phyloP scores from a whole-genome alignment of 2,113 vertebrate species.

The Leptocoma aspasia region DNA sequence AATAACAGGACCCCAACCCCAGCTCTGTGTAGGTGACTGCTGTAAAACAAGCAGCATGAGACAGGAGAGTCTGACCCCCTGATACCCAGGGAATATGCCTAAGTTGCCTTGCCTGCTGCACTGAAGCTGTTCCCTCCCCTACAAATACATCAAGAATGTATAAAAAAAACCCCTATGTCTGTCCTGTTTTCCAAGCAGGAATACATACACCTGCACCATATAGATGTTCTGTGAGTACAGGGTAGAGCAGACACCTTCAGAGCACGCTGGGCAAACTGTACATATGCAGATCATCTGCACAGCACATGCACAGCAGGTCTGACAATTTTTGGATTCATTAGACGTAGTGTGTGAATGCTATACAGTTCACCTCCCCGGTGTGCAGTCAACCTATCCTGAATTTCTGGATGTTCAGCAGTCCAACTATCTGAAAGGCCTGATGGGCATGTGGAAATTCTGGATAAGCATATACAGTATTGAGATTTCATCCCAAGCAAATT shows the following conservation, averaged over 20 bases:
- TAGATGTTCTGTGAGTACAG: neutral
- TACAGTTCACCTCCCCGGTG: neutral
- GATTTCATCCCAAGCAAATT: conserved; percentile 1
- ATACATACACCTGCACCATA: neutral
- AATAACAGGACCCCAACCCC: neutral
- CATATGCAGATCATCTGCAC: neutral
- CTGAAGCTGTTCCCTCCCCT: neutral
- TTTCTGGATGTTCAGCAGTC: conserved; percentile 20
- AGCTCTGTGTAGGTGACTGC: neutral
- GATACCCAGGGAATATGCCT: neutral
- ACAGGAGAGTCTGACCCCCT: neutral
- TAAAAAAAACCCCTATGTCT: neutral
- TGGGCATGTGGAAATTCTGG: conserved; percentile 1
- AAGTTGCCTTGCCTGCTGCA: neutral
- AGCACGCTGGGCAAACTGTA: neutral
- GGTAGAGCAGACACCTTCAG: neutral
- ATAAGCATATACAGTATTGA: neutral
- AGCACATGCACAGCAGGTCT: conserved; percentile 12
- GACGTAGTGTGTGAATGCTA: neutral
- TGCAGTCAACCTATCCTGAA: neutral
- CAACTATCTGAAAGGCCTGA: neutral
- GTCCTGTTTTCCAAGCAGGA: neutral
- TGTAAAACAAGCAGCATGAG: neutral
- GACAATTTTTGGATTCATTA: neutral
- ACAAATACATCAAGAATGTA: neutral